Evolutionary conservation across 2,797 vertebrate genomes (phyloP).

Genomic region (Chiroxiphia lanceolata): DNA sequence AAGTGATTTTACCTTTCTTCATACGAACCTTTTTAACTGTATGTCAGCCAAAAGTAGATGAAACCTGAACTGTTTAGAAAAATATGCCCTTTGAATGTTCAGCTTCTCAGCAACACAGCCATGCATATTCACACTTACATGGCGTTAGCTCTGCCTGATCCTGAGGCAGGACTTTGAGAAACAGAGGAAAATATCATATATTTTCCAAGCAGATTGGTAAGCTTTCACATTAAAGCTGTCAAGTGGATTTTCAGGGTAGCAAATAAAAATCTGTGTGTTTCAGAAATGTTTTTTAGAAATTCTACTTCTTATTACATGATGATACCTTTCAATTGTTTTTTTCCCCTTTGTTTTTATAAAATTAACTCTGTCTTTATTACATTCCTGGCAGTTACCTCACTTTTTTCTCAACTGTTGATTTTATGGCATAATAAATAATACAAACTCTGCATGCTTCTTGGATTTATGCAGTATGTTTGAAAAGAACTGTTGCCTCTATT

Average conservation of each 20-base stretch:
- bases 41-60: constrained; percentile 1
- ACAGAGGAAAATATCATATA: constrained; percentile 17
- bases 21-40: neutral
- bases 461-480: constrained; percentile 15
- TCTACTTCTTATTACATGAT: neutral
- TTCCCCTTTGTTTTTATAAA: neutral
- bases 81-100: constrained; percentile 30
- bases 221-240: constrained; percentile 41
- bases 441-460: neutral
- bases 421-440: constrained; percentile 46
- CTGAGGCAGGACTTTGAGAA: constrained; percentile 43
- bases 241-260: constrained; percentile 56
- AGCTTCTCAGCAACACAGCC: constrained; percentile 11
- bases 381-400: constrained; percentile 3
- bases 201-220: constrained; percentile 49
- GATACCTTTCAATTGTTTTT: constrained; percentile 14
- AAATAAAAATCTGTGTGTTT: constrained; percentile 22
- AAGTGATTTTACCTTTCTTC: constrained; percentile 11
- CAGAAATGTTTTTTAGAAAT: constrained; percentile 16
- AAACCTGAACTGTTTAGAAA: constrained; percentile 18
- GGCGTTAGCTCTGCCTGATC: constrained; percentile 38
- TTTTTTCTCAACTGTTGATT: constrained; percentile 36
- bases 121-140: constrained; percentile 32
- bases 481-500: neutral
- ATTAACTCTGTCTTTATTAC: constrained; percentile 29